Conservation (phyloP, 1,140 invertebrate species). For the Diabrotica virgifera region DNA sequence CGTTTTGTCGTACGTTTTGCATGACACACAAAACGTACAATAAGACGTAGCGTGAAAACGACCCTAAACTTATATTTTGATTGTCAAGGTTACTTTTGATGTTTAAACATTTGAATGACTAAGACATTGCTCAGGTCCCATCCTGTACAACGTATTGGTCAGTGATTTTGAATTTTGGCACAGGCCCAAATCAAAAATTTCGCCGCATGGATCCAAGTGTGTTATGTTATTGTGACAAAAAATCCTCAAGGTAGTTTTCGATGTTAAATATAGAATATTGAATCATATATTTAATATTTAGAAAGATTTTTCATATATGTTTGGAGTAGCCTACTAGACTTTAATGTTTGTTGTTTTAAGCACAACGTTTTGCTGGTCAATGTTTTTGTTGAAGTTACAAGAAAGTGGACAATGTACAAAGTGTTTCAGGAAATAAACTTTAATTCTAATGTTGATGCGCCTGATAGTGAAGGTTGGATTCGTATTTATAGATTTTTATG, state of each 20-base stretch:
- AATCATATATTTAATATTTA: constrained; percentile 43
- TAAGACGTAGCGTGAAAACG: too few relatives aligned
- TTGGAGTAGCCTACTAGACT: constrained; percentile 24
- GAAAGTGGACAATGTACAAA: constrained; percentile 40
- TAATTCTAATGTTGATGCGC: constrained; percentile 23
- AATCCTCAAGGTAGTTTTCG: constrained; percentile 41
- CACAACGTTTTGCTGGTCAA: constrained; percentile 16
- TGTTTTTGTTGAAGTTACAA: constrained; percentile 26
- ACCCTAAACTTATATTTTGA: too few relatives aligned
- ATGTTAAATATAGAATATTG: constrained; percentile 44
- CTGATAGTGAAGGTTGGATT: constrained; percentile 33
- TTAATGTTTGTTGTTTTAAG: constrained; percentile 34
- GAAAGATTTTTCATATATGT: constrained; percentile 38
- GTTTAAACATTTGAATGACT: too few relatives aligned
- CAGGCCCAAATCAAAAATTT: constrained; percentile 33
- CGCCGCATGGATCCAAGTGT: constrained; percentile 33
- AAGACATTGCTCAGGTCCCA: not conserved
- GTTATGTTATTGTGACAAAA: constrained; percentile 39
- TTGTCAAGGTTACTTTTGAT: too few relatives aligned
- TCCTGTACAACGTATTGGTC: constrained; percentile 24
- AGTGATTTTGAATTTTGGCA: constrained; percentile 34
- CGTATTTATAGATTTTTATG: constrained; percentile 6
- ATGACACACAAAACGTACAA: too few relatives aligned
- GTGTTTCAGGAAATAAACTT: constrained; percentile 46
- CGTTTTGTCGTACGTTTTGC: too few relatives aligned